Percentiles rank a stretch among this genome's conserved stretches.
Evolutionary conservation across 2,113 vertebrate genomes (phyloP).

Genomic region (Ameiurus melas): DNA sequence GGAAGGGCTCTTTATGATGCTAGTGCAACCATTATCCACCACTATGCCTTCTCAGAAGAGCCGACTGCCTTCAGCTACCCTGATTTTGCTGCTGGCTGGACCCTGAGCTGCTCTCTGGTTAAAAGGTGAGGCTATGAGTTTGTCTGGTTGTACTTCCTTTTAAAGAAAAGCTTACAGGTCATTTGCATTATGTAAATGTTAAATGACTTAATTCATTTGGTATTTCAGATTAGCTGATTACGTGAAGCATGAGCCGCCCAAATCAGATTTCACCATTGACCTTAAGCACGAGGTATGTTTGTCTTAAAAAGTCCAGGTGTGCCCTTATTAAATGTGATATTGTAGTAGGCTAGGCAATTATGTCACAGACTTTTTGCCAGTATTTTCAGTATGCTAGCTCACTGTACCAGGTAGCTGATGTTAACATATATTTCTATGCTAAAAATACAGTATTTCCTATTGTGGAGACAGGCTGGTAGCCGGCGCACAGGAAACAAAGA

Average conservation of each 20-base stretch:
- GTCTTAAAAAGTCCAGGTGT: not conserved
- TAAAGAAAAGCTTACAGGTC: not conserved
- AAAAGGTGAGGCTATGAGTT: slow-evolving; percentile 77
- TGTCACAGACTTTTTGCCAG: not conserved
- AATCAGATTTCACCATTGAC: slow-evolving; percentile 93
- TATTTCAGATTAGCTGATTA: slow-evolving; percentile 79
- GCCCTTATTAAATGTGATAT: not conserved
- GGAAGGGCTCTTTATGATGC: slow-evolving; percentile 84
- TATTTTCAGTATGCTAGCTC: not conserved
- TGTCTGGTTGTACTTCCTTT: not conserved
- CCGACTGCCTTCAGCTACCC: slow-evolving; percentile 84
- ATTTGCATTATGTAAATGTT: not conserved
- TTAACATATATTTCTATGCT: not conserved
- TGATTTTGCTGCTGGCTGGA: slow-evolving; percentile 90
- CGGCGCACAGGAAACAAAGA: too few species aligned
- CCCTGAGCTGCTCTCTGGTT: slow-evolving; percentile 81
- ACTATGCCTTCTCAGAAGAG: slow-evolving; percentile 91
- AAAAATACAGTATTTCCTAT: not conserved
- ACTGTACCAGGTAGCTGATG: not conserved
- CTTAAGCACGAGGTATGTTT: slow-evolving; percentile 84
- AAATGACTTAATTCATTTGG: slow-evolving; percentile 23
- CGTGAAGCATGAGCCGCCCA: slow-evolving; percentile 78
- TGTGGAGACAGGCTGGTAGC: too few species aligned
- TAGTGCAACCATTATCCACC: slow-evolving; percentile 90
- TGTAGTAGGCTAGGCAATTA: not conserved